A percentile compares a stretch with the other conserved stretches of the same genome.
Conservation (phyloP, 64 coral and sea anemone genomes). For the Montipora sp. region DNA sequence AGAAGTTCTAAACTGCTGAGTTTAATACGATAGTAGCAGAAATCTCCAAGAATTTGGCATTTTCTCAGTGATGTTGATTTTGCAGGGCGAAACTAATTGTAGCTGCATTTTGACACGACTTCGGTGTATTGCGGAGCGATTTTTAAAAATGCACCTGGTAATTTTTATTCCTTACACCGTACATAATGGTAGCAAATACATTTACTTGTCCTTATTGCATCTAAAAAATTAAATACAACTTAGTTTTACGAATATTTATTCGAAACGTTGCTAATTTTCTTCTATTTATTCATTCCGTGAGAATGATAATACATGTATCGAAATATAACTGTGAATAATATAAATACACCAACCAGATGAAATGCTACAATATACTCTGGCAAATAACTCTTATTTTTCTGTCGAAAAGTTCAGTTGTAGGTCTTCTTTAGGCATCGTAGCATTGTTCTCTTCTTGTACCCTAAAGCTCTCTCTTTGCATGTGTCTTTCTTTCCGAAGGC, state of each 20-base stretch:
- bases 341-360: neutral
- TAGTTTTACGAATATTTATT: no score
- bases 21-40: no score
- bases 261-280: neutral
- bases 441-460: neutral
- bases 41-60: no score
- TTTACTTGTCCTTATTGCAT: neutral
- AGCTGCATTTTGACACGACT: no score
- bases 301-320: neutral
- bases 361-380: neutral
- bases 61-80: no score
- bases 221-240: neutral
- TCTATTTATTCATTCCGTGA: neutral
- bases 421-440: neutral
- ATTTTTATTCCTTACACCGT: no score
- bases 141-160: no score
- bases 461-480: conserved; percentile 15
- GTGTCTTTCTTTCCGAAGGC: conserved; percentile 57
- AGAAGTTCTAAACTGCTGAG: neutral
- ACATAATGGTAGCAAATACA: no score
- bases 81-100: no score
- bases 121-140: no score
- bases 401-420: neutral
- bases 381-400: neutral
- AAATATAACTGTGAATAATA: neutral